A percentile compares a stretch with the other conserved stretches of the same genome.
phyloP scores from a whole-genome alignment of 2,113 vertebrate genomes.

The Turdus rufiventris region DNA sequence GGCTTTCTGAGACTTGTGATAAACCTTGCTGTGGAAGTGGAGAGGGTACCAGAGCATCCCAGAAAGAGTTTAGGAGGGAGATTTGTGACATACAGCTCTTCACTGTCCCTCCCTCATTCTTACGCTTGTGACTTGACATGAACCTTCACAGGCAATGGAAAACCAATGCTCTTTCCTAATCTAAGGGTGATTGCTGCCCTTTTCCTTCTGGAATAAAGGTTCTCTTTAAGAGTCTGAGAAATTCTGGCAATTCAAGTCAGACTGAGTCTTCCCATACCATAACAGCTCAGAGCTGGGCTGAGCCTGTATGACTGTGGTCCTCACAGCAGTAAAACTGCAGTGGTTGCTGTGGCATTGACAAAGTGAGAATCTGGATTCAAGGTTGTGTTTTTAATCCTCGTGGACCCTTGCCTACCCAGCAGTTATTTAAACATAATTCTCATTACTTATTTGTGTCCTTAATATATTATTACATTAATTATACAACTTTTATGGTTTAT shows the following conservation, averaged over 20 bases:
- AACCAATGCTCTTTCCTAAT: not conserved
- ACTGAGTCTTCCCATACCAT: not conserved
- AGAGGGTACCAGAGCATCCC: not conserved
- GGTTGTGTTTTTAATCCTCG: not conserved
- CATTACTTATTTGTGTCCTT: not conserved
- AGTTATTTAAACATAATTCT: constrained; percentile 41
- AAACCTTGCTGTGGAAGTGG: not conserved
- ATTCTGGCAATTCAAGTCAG: not conserved
- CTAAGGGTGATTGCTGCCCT: not conserved
- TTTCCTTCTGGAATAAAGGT: not conserved
- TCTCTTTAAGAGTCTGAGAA: not conserved
- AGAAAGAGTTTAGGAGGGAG: not conserved
- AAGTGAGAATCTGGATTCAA: not conserved
- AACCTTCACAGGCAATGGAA: not conserved
- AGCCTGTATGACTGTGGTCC: not conserved
- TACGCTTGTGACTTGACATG: not conserved
- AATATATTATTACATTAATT: constrained; percentile 37
- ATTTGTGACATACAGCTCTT: not conserved
- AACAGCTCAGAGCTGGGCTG: not conserved
- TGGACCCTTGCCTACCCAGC: not conserved
- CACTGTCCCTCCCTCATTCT: not conserved
- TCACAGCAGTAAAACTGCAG: not conserved
- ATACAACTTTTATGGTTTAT: constrained; percentile 3
- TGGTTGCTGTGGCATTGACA: not conserved
- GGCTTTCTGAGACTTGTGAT: not conserved